These are phyloP conservation scores for Blera fallax DNA, from an alignment of 2,888 invertebrate genomes.

Conservation along the genomic window DNA sequence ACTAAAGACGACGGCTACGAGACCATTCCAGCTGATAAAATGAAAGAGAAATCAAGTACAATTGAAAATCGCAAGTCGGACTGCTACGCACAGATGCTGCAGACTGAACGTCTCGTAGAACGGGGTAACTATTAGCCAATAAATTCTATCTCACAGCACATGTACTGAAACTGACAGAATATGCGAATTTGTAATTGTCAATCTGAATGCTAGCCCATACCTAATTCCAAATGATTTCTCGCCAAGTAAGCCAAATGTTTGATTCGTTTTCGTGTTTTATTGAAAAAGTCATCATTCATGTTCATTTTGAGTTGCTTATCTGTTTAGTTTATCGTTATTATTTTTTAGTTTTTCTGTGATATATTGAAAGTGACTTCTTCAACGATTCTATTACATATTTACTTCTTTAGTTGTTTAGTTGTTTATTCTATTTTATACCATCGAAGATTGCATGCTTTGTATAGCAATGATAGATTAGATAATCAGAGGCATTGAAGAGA, in stretches of 20 bases:
- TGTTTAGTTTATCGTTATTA: background rate
- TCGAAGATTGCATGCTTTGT: no score
- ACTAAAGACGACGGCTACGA: constrained; percentile 86
- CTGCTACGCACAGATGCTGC: constrained; percentile 80
- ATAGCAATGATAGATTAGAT: no score
- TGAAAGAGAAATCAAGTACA: constrained; percentile 73
- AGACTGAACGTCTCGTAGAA: constrained; percentile 78
- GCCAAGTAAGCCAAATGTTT: constrained; percentile 70
- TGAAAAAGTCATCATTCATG: constrained; percentile 47
- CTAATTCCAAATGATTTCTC: constrained; percentile 66
- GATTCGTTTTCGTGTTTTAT: constrained; percentile 55
- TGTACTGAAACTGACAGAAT: constrained; percentile 63
- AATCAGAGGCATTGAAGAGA: no score
- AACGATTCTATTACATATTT: background rate
- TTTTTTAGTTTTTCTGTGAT: background rate
- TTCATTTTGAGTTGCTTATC: constrained; percentile 36
- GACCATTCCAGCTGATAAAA: constrained; percentile 82
- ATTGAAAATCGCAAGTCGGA: constrained; percentile 81
- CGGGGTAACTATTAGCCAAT: constrained; percentile 70
- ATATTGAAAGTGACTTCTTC: background rate
- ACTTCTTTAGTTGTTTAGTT: background rate
- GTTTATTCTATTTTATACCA: background rate
- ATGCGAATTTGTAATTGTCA: constrained; percentile 56
- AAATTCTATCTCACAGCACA: constrained; percentile 57
- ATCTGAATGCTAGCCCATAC: constrained; percentile 68